Evolutionary conservation across 2,113 vertebrate species (phyloP).

Genomic region (Gadus chalcogrammus): DNA sequence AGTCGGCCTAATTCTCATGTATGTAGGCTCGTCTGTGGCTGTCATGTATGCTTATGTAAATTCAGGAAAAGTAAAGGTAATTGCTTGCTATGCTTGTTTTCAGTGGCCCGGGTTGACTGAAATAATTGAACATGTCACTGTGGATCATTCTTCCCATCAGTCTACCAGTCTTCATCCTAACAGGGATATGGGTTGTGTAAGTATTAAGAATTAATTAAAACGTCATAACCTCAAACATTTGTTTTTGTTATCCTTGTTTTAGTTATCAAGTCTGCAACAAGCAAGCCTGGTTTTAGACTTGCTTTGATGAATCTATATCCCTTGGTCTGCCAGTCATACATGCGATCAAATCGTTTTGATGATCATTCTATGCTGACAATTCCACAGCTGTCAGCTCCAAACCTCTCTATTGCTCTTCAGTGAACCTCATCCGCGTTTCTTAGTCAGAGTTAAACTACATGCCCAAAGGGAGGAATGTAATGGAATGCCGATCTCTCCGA

Average conservation of each 20-base stretch:
- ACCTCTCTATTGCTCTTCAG: too few relatives aligned
- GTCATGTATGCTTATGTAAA: too few relatives aligned
- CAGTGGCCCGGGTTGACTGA: slow-evolving; percentile 3
- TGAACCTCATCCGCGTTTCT: too few relatives aligned
- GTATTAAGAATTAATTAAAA: slow-evolving; percentile 39
- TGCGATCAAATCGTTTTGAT: too few relatives aligned
- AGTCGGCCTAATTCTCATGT: too few relatives aligned
- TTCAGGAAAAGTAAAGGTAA: too few relatives aligned
- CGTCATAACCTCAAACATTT: not conserved
- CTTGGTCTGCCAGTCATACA: not conserved
- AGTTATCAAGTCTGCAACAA: too few relatives aligned
- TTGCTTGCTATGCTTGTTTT: not conserved
- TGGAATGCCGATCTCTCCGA: too few relatives aligned
- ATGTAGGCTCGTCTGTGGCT: too few relatives aligned
- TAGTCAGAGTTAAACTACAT: too few relatives aligned
- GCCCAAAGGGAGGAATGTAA: too few relatives aligned
- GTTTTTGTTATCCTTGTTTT: not conserved
- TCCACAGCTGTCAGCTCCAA: not conserved
- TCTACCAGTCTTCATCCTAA: slow-evolving; percentile 80
- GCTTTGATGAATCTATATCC: not conserved
- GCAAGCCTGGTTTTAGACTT: not conserved
- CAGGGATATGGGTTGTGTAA: slow-evolving; percentile 85
- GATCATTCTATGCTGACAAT: not conserved
- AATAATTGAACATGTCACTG: slow-evolving; percentile 65
- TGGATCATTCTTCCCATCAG: slow-evolving; percentile 79